phyloP scores from a whole-genome alignment of 2,113 vertebrate species.

The Zeus faber region DNA sequence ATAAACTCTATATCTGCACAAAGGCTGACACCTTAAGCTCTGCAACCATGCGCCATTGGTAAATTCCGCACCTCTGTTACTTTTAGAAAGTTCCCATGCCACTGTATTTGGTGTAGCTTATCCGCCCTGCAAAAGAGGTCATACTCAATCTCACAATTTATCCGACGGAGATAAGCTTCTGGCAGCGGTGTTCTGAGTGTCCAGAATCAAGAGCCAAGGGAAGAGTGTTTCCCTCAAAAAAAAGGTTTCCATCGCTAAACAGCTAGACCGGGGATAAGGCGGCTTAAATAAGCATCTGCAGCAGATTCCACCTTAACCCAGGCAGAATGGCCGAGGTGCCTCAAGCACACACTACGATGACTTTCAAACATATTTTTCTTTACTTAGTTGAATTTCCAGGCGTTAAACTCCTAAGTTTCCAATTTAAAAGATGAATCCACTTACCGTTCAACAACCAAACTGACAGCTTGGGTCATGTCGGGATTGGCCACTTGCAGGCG shows the following conservation, averaged over 20 bases:
- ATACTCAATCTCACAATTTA: conserved; percentile 72
- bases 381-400: conserved; percentile 24
- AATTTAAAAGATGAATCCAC: conserved; percentile 62
- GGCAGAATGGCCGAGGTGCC: conserved; percentile 59
- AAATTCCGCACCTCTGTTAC: conserved; percentile 15
- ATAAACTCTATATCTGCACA: too few species aligned
- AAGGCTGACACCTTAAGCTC: too few species aligned
- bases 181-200: conserved; percentile 61
- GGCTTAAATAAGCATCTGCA: conserved; percentile 76
- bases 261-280: conserved; percentile 68
- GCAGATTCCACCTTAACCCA: conserved; percentile 69
- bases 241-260: conserved; percentile 65
- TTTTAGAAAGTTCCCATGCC: conserved; percentile 68
- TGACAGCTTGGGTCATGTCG: conserved; percentile 85
- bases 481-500: conserved; percentile 85
- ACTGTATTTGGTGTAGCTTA: conserved; percentile 58
- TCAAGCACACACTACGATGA: conserved; percentile 54
- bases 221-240: conserved; percentile 70
- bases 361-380: conserved; percentile 66
- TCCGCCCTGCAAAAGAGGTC: conserved; percentile 62
- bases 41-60: neutral
- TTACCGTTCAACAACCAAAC: conserved; percentile 89
- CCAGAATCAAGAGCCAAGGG: conserved; percentile 58
- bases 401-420: conserved; percentile 59
- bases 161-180: conserved; percentile 72